Base-by-base conservation (phyloP, 2,888 invertebrate genomes). In the Podabrus alpinus region DNA sequence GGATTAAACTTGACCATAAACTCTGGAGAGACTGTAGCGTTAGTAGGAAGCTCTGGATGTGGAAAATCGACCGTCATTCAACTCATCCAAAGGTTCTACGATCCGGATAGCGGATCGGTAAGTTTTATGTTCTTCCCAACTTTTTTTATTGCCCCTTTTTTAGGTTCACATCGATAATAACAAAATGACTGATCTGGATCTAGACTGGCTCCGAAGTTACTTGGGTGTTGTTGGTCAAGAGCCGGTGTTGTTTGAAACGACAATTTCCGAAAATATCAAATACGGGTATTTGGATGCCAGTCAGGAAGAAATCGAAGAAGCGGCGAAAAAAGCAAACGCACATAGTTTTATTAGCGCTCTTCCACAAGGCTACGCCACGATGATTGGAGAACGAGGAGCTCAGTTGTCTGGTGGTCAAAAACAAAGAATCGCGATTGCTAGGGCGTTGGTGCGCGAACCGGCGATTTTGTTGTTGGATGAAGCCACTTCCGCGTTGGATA, bases 201-300 rank as follows among this genome's bases (percentile, higher is more conserved):
- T 96, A 2, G 90, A 91, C 15, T 95, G 95, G 94, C 86, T 96
- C 24, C 90, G 97, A 59, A 89, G 89, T 15, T 92, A 94, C 81
- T 93, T 97, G 74, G 97, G 96, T 0, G 91, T 97, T 9, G 97
- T 98, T 1, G 95, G 96, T 0, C 97, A 98, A 88, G 97, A 98
- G 84, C 97, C 94, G 0, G 91, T 96, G 3, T 89, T 97, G 11
- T 97, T 97, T 85, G 94, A 94, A 78, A 92, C 94, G 25, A 94
- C 93, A 0, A 94, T 97, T 60, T 90, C 90, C 9, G 95, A 97
- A 84, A 98, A 97, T 86, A 97, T 98, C 64, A 81, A 88, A 77
- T 86, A 95, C 83, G 97, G 97, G 0, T 89, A 92, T 13, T 89
- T 90, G 77, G 88, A 89, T 67, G 92, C 93, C 1, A 90, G 92